Evolutionary conservation across 2,888 invertebrate species (phyloP).

Genomic region (Hirtodrosophila cameraria): DNA sequence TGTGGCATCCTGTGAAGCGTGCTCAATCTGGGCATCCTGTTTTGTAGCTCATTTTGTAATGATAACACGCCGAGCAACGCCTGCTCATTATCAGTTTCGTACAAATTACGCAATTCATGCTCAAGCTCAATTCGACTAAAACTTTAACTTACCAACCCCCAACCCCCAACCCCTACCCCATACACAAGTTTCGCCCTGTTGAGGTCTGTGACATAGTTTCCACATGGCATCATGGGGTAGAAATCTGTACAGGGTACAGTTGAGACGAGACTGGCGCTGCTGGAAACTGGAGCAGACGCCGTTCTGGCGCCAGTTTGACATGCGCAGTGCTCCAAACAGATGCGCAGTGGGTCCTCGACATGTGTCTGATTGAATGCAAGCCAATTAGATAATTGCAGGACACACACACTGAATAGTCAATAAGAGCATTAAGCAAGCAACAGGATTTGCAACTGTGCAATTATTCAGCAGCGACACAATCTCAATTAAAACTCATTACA

Average conservation of each 20-base stretch:
- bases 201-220: conserved; percentile 65
- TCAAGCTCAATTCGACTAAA: conserved; percentile 36
- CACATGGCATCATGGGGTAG: conserved; percentile 8
- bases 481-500: conserved; percentile 32
- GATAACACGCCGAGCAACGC: conserved; percentile 33
- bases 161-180: neutral
- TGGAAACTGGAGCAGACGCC: conserved; percentile 79
- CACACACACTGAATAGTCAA: neutral
- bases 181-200: neutral
- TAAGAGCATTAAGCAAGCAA: conserved; percentile 17
- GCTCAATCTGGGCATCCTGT: conserved; percentile 70
- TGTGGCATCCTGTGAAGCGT: conserved; percentile 47
- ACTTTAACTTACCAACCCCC: conserved; percentile 4
- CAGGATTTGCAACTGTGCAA: conserved; percentile 13
- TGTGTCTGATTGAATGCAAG: conserved; percentile 45
- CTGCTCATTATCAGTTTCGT: conserved; percentile 65
- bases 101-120: conserved; percentile 69
- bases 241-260: conserved; percentile 37
- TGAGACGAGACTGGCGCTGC: conserved; percentile 34
- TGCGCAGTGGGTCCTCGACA: conserved; percentile 41
- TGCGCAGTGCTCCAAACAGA: conserved; percentile 56
- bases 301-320: conserved; percentile 77
- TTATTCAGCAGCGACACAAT: neutral
- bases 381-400: conserved; percentile 71
- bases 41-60: conserved; percentile 28